Percentiles rank a stretch among this genome's conserved stretches.
Conservation (phyloP, 2,113 vertebrate genomes). For the Willisornis vidua region DNA sequence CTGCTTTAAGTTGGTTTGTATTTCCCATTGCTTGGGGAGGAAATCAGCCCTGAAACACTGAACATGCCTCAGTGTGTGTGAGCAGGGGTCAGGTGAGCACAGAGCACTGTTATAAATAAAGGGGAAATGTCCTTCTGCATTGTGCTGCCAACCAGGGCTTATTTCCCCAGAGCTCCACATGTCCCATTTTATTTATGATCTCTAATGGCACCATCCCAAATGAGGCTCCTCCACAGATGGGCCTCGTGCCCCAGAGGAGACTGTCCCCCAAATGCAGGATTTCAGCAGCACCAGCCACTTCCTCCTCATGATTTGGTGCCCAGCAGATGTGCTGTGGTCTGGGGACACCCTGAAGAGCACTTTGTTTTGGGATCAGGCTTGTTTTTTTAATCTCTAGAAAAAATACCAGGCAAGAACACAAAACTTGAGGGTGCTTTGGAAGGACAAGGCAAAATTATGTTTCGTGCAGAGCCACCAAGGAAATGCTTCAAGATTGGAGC, state of each 20-base stretch:
- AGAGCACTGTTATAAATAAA: neutral
- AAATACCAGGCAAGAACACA: neutral
- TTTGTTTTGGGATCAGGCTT: neutral
- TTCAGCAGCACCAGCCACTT: neutral
- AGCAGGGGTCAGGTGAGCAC: slow-evolving; percentile 37
- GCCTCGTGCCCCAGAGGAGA: neutral
- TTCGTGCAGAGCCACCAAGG: neutral
- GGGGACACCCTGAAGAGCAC: neutral
- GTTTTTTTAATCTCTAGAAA: neutral
- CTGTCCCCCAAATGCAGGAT: neutral
- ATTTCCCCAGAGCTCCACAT: slow-evolving; percentile 33
- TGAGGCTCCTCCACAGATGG: slow-evolving; percentile 32
- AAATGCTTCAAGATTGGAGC: neutral
- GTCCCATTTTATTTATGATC: slow-evolving; percentile 55
- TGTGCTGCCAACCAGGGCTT: neutral
- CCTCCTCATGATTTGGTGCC: neutral
- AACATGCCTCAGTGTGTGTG: neutral
- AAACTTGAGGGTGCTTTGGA: neutral
- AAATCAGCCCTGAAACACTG: neutral
- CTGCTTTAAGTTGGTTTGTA: neutral
- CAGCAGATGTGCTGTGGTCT: neutral
- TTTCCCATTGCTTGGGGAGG: slow-evolving; percentile 1
- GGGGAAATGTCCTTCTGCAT: neutral
- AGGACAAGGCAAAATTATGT: neutral
- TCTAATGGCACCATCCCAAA: slow-evolving; percentile 45